Evolutionary conservation across 2,888 invertebrate species (phyloP), one percentile per base, ranked within the genome.

Genomic region (Stenotaenia linearis): DNA sequence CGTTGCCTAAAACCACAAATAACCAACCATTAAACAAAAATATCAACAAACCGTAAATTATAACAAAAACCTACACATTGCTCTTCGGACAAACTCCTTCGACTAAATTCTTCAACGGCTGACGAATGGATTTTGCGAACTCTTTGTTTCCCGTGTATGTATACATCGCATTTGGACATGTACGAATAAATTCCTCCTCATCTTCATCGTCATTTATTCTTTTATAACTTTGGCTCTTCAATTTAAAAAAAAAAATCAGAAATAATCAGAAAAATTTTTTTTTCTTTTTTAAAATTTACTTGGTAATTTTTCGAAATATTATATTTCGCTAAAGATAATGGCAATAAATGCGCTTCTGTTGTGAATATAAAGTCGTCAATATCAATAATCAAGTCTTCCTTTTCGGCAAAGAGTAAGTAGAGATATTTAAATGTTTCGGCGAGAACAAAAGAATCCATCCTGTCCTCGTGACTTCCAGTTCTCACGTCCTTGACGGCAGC

Each of bases 371-470:
- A 96, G 85, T 95, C 92, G 85, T 95, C 94, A 78, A 96, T 86
- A 85, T 94, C 91, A 18, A 96, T 87, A 7, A 93, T 90, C 77
- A 96, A 87, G 84, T 98, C 97, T 37, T 90, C 91, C 79, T 93
- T 92, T 83, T 97, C 93, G 40, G 96, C 92, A 86, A 98, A 99
- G 80, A 99, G 88, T 86, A 99, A 90, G 87, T 92, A 99, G 10
- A 99, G 89, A 86, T 99, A 99, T 87, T 99, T 99, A 85, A 99
- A 94, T 0, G 98, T 99, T 88, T 99, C 98, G 0, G 98, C 95
- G 0, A 99, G 89, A 0, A 99, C 96, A 88, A 96, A 99, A 0
- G 98, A 98, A 86, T 99, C 98, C 97, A 99, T 97, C 82, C 78
- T 78, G 85, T 98, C 97, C 85, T 98, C 97, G 84, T 96, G 95